These are phyloP conservation scores for Ornithoptera alexandrae DNA, from an alignment of 2,888 invertebrate genomes.

Conservation along the genomic window DNA sequence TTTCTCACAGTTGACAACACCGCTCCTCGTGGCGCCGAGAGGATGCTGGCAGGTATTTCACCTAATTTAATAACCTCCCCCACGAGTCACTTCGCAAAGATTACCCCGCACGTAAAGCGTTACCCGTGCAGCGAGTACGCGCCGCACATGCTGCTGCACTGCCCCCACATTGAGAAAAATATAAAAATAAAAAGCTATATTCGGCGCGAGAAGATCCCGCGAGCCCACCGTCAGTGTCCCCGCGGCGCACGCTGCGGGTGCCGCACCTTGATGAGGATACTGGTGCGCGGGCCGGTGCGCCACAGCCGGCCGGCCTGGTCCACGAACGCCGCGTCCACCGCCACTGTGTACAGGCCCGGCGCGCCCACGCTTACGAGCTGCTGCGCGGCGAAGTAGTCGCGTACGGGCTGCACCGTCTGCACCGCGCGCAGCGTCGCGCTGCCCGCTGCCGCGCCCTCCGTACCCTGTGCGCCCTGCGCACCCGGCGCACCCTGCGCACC, in stretches of 20 bases:
- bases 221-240: not conserved
- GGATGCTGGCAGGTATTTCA: too few species aligned
- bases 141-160: too few species aligned
- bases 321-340: slow-evolving; percentile 91
- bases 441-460: slow-evolving; percentile 35
- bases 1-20: too few species aligned
- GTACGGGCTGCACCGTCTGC: slow-evolving; percentile 92
- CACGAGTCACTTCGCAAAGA: too few species aligned
- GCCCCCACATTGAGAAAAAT: too few species aligned
- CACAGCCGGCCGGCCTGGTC: slow-evolving; percentile 91
- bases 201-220: not conserved
- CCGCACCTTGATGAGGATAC: slow-evolving; percentile 85
- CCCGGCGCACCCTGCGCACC: not conserved
- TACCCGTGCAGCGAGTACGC: too few species aligned
- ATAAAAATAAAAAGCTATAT: not conserved
- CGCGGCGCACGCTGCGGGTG: not conserved
- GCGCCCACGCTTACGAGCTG: slow-evolving; percentile 87
- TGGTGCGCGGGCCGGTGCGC: slow-evolving; percentile 93
- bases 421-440: slow-evolving; percentile 77
- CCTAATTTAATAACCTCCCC: too few species aligned
- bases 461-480: not conserved
- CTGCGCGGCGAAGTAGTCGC: slow-evolving; percentile 96
- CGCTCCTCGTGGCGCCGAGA: too few species aligned
- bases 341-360: slow-evolving; percentile 80
- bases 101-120: too few species aligned